Base-by-base conservation (phyloP, 2,888 invertebrate species). In the Siphonodentalium dalli region DNA sequence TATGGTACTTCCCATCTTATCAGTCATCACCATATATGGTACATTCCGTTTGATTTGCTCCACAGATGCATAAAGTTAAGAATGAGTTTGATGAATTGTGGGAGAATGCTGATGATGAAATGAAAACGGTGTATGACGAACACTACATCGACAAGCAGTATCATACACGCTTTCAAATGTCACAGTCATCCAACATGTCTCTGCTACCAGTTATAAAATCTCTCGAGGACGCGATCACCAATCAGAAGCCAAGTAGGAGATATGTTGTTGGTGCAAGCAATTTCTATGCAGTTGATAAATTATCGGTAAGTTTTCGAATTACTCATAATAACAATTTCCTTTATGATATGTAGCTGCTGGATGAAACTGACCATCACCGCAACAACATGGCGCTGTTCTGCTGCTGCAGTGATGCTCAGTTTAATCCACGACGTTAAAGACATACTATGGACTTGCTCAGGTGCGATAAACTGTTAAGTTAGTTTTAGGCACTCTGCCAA, bases 191-290 rank as follows among this genome's bases (percentile, higher is more conserved):
- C 52, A 60, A 28, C 8, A 59, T 49, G 40, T 53, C 58, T 8
- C 56, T 64, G 7, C 61, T 51, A 2, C 62, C 71, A 9, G 68
- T 71, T 15, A 52, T 72, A n/a, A 68, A 72, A 51, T 68, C 69
- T 6, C 60, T 72, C 62, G 66, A 69, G 34, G 66, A 69, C 43
- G 65, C 65, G 8, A 41, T 71, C 8, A 44, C 61, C 3, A 67
- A 54, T 37, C 35, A 34, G 0, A 44, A 40, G 3, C 74, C 74
- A 6, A 42, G 41, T 23, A 51, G 59, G 35, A 54, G 71, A 31
- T 73, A 73, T 49, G 58, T 70, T 5, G 65, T 73, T 1, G 65
- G 65, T 43, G 73, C 71, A 20, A 62, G 71, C 27, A 68, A n/a
- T n/a, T n/a, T n/a, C n/a, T n/a, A n/a, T n/a, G n/a, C n/a, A n/a